Conservation (phyloP, 1,140 invertebrate species). For the Pristionchus pacificus region DNA sequence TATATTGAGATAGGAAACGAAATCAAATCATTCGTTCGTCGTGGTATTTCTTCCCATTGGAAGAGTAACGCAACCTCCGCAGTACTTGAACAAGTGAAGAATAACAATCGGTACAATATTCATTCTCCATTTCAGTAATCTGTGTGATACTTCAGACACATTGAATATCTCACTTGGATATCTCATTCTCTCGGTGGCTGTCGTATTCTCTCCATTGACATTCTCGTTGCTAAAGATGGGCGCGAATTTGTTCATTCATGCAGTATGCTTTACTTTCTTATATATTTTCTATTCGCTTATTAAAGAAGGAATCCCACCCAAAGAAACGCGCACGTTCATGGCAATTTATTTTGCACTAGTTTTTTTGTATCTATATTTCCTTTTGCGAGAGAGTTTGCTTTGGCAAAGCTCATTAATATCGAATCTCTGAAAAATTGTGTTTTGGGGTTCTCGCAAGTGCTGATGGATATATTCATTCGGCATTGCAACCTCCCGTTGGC, state of each 20-base stretch:
- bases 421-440: no score
- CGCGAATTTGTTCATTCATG: slow-evolving; percentile 28
- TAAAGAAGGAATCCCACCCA: no score
- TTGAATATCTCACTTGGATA: slow-evolving; percentile 23
- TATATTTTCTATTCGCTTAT: no score
- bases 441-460: no score
- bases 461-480: no score
- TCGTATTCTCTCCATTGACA: slow-evolving; percentile 28
- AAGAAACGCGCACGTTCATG: no score
- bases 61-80: slow-evolving; percentile 28
- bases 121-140: slow-evolving; percentile 2
- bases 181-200: slow-evolving; percentile 17
- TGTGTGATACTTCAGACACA: slow-evolving; percentile 20
- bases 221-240: slow-evolving; percentile 29
- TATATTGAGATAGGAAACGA: slow-evolving; percentile 24
- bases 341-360: no score
- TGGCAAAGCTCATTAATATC: no score
- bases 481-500: no score
- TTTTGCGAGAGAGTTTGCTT: no score
- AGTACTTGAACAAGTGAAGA: slow-evolving; percentile 25
- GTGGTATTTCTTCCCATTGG: slow-evolving; percentile 26
- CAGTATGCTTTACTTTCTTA: neutral
- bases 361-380: no score
- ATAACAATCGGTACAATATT: slow-evolving; percentile 9
- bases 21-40: slow-evolving; percentile 24